phyloP scores from a whole-genome alignment of 2,888 invertebrate species.

The Acrocyrtus sp. region DNA sequence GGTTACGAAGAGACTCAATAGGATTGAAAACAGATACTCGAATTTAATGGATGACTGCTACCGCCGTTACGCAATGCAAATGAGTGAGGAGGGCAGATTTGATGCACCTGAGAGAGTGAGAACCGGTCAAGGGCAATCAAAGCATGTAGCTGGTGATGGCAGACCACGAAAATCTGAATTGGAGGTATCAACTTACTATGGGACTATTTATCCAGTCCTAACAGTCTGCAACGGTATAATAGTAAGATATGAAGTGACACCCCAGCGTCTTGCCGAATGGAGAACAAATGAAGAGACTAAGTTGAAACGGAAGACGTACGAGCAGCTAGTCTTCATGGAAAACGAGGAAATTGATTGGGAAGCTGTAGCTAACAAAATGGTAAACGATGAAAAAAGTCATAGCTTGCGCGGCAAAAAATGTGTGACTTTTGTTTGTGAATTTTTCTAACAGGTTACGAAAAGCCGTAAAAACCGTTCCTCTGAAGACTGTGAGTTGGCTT shows the following conservation, averaged over 20 bases:
- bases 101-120: slow-evolving; percentile 12
- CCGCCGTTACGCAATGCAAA: slow-evolving; percentile 11
- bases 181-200: slow-evolving; percentile 27
- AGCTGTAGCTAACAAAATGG: slow-evolving; percentile 46
- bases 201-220: slow-evolving; percentile 28
- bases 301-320: slow-evolving; percentile 34
- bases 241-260: slow-evolving; percentile 20
- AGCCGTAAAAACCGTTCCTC: slow-evolving; percentile 51
- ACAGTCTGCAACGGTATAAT: slow-evolving; percentile 13
- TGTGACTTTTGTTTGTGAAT: background rate
- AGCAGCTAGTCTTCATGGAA: slow-evolving; percentile 35
- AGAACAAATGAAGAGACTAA: slow-evolving; percentile 29
- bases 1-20: slow-evolving; percentile 8
- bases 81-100: slow-evolving; percentile 10
- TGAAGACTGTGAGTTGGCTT: slow-evolving; percentile 56
- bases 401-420: too few relatives aligned
- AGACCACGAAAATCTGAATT: slow-evolving; percentile 48
- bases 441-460: slow-evolving; percentile 39
- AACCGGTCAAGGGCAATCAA: slow-evolving; percentile 19
- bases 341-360: slow-evolving; percentile 49
- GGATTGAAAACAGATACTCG: slow-evolving; percentile 26
- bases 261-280: slow-evolving; percentile 35
- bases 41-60: slow-evolving; percentile 35
- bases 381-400: too few relatives aligned
- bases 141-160: too few relatives aligned